phyloP scores from a whole-genome alignment of 2,888 invertebrate genomes.

The Lithophane ornitopus region DNA sequence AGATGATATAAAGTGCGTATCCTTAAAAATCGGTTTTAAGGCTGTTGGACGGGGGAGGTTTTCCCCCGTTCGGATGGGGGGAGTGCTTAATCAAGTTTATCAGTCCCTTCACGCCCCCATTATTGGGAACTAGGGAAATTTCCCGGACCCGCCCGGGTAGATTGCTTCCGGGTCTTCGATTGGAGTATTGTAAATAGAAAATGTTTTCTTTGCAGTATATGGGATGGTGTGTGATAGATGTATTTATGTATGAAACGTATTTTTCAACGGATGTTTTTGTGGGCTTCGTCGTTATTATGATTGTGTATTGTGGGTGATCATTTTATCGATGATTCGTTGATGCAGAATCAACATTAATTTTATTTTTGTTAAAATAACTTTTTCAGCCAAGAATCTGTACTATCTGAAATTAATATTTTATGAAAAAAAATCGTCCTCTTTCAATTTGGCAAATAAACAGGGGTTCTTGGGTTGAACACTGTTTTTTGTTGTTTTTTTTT shows the following conservation, averaged over 20 bases:
- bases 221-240: slow-evolving; percentile 23
- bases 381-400: neutral
- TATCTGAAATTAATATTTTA: neutral
- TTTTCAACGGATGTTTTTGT: slow-evolving; percentile 26
- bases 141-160: slow-evolving; percentile 63
- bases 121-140: slow-evolving; percentile 71
- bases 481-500: too few relatives aligned
- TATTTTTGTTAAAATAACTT: neutral
- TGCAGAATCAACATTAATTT: neutral
- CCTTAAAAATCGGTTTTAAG: slow-evolving; percentile 69
- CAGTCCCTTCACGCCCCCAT: slow-evolving; percentile 69
- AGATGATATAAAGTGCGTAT: slow-evolving; percentile 46
- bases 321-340: neutral
- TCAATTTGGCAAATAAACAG: neutral
- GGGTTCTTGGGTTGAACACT: neutral
- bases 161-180: slow-evolving; percentile 69
- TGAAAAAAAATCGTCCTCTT: neutral
- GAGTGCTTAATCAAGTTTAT: slow-evolving; percentile 76
- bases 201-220: slow-evolving; percentile 41
- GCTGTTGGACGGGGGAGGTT: slow-evolving; percentile 60
- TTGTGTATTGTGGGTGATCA: neutral
- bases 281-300: neutral
- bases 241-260: slow-evolving; percentile 18
- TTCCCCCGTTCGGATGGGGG: slow-evolving; percentile 67
- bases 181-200: slow-evolving; percentile 64